These are phyloP conservation scores for Valencia hispanica DNA, from an alignment of 2,797 vertebrate species.

Conservation along the genomic window DNA sequence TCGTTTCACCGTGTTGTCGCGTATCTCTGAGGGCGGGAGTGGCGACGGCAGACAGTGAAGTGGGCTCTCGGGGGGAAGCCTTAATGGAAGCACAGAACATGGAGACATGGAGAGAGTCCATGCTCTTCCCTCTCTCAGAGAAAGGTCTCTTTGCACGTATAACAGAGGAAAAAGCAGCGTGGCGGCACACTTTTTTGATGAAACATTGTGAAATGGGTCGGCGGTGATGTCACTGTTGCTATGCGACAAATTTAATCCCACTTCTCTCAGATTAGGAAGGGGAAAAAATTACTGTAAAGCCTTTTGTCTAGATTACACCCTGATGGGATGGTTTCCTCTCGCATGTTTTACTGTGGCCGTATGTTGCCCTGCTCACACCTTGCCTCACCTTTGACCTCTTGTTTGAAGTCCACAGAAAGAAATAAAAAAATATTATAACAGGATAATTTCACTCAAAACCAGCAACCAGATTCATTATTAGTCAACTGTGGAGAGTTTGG, in stretches of 20 bases:
- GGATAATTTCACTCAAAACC: not conserved
- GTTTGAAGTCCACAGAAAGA: not conserved
- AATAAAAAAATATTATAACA: not conserved
- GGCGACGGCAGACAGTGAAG: not conserved
- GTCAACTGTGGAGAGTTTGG: not conserved
- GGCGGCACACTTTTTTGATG: conserved; percentile 30
- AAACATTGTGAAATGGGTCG: conserved; percentile 47
- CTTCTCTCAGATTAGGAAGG: conserved; percentile 49
- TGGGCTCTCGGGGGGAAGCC: not conserved
- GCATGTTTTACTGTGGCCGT: not conserved
- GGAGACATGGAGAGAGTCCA: not conserved
- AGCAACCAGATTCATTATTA: conserved; percentile 1
- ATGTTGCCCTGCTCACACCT: not conserved
- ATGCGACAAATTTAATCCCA: conserved; percentile 58
- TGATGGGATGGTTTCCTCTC: conserved; percentile 4
- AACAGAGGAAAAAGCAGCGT: not conserved
- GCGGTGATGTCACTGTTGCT: conserved; percentile 47
- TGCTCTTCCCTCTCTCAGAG: not conserved
- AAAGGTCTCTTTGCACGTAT: not conserved
- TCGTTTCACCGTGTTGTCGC: not conserved
- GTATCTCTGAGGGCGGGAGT: not conserved
- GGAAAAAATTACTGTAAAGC: conserved; percentile 30
- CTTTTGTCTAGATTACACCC: conserved; percentile 55
- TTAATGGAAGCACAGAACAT: conserved; percentile 4
- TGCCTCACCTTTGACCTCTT: conserved; percentile 9